phyloP scores from a whole-genome alignment of 2,888 invertebrate species.

The Phyllotreta cruciferae region DNA sequence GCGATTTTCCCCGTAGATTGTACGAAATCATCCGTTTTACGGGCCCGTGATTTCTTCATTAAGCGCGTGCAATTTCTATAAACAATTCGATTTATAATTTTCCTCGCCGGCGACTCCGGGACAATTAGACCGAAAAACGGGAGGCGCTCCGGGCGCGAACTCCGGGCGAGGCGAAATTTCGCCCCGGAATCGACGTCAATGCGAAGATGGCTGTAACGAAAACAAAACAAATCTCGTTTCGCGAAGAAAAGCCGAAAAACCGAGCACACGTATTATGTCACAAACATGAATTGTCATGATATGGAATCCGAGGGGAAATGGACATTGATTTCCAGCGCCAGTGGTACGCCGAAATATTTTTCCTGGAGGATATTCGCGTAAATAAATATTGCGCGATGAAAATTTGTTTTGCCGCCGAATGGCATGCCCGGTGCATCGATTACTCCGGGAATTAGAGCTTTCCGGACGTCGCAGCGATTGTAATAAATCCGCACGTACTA shows the following conservation, averaged over 20 bases:
- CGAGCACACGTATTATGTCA: constrained; percentile 5
- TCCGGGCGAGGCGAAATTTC: background rate
- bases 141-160: background rate
- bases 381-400: background rate
- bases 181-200: background rate
- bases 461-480: constrained; percentile 18
- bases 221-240: constrained; percentile 5
- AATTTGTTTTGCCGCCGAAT: background rate
- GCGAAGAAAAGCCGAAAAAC: constrained; percentile 1
- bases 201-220: background rate
- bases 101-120: no score
- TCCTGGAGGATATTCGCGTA: no score
- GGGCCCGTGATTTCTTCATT: no score
- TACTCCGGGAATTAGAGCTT: constrained; percentile 18
- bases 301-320: background rate
- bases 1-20: no score
- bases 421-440: constrained; percentile 19
- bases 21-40: no score
- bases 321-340: background rate
- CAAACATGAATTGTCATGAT: constrained; percentile 4
- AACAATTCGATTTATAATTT: no score
- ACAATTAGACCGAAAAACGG: background rate
- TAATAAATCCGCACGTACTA: constrained; percentile 32
- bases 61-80: no score
- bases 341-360: no score